Base-by-base conservation (phyloP, 1,140 invertebrate species). In the Rhizoglyphus robini region DNA sequence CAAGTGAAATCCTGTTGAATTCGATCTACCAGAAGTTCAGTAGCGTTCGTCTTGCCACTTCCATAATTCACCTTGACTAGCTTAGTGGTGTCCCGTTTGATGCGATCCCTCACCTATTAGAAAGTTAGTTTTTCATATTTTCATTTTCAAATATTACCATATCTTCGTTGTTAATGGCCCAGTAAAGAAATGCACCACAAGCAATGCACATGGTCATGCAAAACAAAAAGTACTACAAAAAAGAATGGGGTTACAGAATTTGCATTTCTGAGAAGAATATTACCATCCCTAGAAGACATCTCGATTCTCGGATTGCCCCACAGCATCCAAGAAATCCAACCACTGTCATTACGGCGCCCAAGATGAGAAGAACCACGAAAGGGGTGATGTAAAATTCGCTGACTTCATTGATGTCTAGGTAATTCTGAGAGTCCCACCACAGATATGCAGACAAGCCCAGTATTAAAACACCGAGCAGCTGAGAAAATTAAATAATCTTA, bases 291-390 rank as follows among this genome's bases (percentile, higher is more conserved):
- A 97, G 81, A 80, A 93, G 83, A 75, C 88, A 90, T 71, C 86
- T 86, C 66, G 85, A 90, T 76, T 93, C 88, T 68, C 84, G 83
- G 60, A 88, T 83, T 13, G 90, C 87, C 29, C 92, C 91, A 75
- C 87, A 91, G 74, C 90, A 95, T 61, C 92, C 93, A 32, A 94
- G 81, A 76, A 95, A 87, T 0, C 89, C 86, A 27, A 93, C 84
- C 47, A 79, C 68, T 68, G 92, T 83, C 72, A 95, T 85, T 36
- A 95, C 73, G 41, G 82, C 75, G 3, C 91, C 91, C 62, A 86
- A 80, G 4, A 81, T 83, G 66, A 96, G 80, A 65, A 92, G 77
- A 58, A 90, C 81, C 75, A 86, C 85, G 62, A 86, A 75, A 67
- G 86, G 82, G 71, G 82, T 82, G 69, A 83, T 81, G 70, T 84